Conservation (phyloP, 2,797 vertebrate genomes). For the Linurgus olivaceus region DNA sequence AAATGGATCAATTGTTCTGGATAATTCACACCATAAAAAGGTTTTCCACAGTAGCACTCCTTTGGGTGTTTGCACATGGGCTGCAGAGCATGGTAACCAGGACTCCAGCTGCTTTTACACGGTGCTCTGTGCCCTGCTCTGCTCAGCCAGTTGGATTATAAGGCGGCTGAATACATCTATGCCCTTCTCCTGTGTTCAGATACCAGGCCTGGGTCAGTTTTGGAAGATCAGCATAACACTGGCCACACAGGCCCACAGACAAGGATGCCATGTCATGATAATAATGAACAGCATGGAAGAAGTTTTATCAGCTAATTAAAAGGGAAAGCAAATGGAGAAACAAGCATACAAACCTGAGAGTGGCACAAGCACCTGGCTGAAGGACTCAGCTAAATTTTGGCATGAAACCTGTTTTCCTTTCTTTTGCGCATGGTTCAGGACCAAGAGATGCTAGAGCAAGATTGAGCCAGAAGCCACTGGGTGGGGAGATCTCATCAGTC, state of each 20-base stretch:
- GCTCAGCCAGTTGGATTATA: neutral
- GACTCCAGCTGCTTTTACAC: neutral
- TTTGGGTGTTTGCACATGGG: neutral
- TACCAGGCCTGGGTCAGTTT: neutral
- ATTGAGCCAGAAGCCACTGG: neutral
- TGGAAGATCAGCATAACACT: neutral
- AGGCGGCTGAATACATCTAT: neutral
- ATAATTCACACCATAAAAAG: neutral
- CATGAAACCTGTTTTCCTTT: neutral
- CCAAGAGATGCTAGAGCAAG: neutral
- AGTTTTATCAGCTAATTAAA: neutral
- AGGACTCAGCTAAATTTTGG: neutral
- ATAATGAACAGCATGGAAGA: neutral
- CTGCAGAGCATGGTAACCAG: neutral
- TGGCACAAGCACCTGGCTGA: neutral
- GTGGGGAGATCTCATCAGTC: neutral
- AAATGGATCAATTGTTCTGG: neutral
- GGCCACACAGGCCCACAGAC: neutral
- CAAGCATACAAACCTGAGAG: neutral
- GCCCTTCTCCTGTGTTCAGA: neutral
- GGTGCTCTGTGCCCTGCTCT: neutral
- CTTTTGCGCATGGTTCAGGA: neutral
- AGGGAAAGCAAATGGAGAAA: neutral
- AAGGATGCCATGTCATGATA: neutral
- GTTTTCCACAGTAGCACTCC: neutral